These are phyloP conservation scores for Miichthys miiuy DNA, from an alignment of 2,797 vertebrate genomes.

Conservation along the genomic window DNA sequence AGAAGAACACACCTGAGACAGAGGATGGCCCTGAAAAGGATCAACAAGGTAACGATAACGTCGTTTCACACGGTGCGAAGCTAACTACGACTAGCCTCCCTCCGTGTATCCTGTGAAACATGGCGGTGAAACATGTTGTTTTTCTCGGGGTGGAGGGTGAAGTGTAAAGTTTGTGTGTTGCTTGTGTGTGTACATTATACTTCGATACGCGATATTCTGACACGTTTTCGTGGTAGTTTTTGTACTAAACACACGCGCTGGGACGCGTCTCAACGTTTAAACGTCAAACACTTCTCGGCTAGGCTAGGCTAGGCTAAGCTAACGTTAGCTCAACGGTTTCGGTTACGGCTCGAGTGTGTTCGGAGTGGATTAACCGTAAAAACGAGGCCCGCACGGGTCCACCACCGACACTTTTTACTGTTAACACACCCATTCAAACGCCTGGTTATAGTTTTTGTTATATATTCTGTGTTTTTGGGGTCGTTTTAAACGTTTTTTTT, in stretches of 20 bases:
- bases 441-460: too few relatives aligned
- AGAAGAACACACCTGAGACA: slow-evolving; percentile 49
- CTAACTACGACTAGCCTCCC: slow-evolving; percentile 59
- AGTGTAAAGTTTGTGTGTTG: background rate
- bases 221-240: background rate
- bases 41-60: slow-evolving; percentile 84
- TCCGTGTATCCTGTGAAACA: slow-evolving; percentile 40
- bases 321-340: slow-evolving; percentile 41
- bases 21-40: slow-evolving; percentile 88
- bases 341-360: slow-evolving; percentile 35
- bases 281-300: background rate
- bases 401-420: slow-evolving; percentile 29
- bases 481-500: background rate
- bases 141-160: background rate
- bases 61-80: background rate
- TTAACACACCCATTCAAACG: background rate
- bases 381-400: slow-evolving; percentile 53
- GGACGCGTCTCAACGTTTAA: background rate
- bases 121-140: slow-evolving; percentile 44
- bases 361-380: slow-evolving; percentile 14
- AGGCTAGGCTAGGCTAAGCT: background rate
- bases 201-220: too few relatives aligned
- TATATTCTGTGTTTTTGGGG: too few relatives aligned
- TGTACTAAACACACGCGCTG: too few relatives aligned
- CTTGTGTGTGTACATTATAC: background rate